Conservation (phyloP, 2,797 vertebrate genomes). For the Sparus aurata region DNA sequence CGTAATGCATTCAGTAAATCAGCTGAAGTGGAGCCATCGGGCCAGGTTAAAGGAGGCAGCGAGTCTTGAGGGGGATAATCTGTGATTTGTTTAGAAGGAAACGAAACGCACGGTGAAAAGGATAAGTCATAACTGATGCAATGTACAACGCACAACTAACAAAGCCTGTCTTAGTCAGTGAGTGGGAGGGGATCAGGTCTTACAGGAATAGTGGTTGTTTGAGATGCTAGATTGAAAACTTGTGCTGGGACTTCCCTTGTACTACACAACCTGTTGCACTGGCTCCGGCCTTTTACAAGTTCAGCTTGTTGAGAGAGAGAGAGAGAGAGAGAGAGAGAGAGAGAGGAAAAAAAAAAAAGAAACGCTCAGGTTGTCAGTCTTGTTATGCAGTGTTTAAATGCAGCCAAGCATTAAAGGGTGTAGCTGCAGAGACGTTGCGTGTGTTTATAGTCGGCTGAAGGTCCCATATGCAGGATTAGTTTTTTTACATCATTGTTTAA, state of each 20-base stretch:
- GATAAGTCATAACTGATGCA: slow-evolving; percentile 81
- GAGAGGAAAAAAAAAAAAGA: slow-evolving; percentile 37
- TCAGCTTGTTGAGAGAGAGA: slow-evolving; percentile 11
- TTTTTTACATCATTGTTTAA: neutral
- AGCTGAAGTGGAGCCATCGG: slow-evolving; percentile 33
- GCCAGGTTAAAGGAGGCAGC: slow-evolving; percentile 40
- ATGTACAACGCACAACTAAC: slow-evolving; percentile 67
- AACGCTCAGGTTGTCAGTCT: slow-evolving; percentile 56
- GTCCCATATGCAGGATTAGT: neutral
- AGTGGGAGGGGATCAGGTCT: slow-evolving; percentile 83
- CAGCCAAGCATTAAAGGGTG: slow-evolving; percentile 26
- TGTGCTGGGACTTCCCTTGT: slow-evolving; percentile 64
- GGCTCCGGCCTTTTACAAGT: slow-evolving; percentile 59
- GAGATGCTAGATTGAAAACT: slow-evolving; percentile 57
- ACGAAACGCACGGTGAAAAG: slow-evolving; percentile 72
- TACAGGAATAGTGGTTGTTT: slow-evolving; percentile 79
- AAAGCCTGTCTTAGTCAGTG: slow-evolving; percentile 78
- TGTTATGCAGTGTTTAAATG: slow-evolving; percentile 52
- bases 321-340: neutral
- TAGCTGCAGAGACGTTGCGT: neutral
- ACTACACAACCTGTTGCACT: slow-evolving; percentile 80
- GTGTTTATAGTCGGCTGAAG: neutral
- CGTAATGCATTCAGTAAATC: slow-evolving; percentile 27
- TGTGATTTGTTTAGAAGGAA: slow-evolving; percentile 71
- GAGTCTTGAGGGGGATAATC: slow-evolving; percentile 62